phyloP scores from a whole-genome alignment of 2,113 vertebrate species.

The Barbus barbus region DNA sequence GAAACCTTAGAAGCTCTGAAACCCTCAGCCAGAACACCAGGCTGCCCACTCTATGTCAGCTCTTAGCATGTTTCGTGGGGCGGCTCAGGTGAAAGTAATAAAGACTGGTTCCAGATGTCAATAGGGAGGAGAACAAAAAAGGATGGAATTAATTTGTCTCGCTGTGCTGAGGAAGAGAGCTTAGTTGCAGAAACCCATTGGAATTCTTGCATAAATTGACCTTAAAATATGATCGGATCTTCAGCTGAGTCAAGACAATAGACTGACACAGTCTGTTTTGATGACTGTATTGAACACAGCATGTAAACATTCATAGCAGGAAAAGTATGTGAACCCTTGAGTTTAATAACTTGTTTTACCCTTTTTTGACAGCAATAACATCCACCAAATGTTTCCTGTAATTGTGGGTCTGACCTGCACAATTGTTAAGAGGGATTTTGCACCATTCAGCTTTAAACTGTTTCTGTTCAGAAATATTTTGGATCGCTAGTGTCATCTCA shows the following conservation, averaged over 20 bases:
- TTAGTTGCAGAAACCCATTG: neutral
- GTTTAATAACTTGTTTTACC: constrained; percentile 4
- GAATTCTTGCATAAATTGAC: neutral
- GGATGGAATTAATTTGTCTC: neutral
- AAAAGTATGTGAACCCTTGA: neutral
- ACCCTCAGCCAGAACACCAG: constrained; percentile 1
- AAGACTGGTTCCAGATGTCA: constrained; percentile 11
- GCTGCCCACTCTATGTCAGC: neutral
- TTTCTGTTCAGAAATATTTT: neutral
- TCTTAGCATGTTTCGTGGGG: constrained; percentile 19
- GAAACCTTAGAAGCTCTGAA: constrained; percentile 16
- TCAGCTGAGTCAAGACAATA: neutral
- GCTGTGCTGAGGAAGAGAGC: neutral
- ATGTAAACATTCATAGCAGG: neutral
- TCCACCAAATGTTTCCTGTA: neutral
- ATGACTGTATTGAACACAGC: neutral
- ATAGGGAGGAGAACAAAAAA: constrained; percentile 13
- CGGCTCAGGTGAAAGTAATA: neutral
- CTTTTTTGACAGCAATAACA: neutral
- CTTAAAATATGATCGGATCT: neutral
- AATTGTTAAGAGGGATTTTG: neutral
- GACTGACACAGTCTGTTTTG: no score
- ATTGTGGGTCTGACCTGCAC: neutral
- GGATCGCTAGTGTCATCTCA: constrained; percentile 1
- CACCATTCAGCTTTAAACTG: neutral